phyloP scores from a whole-genome alignment of 2,888 invertebrate species.

The Polymixis flavicincta region DNA sequence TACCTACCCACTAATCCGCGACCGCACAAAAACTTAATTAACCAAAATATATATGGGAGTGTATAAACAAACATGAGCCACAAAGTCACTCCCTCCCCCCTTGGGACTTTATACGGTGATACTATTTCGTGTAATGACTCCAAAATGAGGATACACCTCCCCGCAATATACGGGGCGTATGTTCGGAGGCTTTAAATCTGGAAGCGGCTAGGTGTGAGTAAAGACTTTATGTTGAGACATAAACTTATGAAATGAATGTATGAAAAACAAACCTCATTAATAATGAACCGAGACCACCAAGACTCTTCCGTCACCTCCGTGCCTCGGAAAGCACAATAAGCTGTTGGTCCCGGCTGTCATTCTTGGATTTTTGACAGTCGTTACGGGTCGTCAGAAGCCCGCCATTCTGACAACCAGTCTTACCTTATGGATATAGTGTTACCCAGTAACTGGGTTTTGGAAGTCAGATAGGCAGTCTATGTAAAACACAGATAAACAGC shows the following conservation, averaged over 20 bases:
- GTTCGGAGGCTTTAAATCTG: conserved; percentile 62
- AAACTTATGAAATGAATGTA: neutral
- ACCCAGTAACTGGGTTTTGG: no score
- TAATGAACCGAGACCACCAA: no score
- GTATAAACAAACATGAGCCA: conserved; percentile 86
- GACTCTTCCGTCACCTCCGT: no score
- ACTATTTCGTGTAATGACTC: conserved; percentile 91
- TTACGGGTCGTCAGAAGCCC: no score
- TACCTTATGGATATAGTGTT: no score
- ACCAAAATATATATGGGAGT: conserved; percentile 87
- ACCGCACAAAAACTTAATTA: conserved; percentile 90
- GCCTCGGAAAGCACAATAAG: no score
- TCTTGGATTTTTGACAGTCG: no score
- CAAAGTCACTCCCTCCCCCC: conserved; percentile 86
- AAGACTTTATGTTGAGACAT: conserved; percentile 15
- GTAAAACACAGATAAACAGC: no score
- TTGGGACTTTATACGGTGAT: conserved; percentile 88
- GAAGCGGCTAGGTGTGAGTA: conserved; percentile 65
- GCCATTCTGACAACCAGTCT: no score
- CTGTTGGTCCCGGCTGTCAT: no score
- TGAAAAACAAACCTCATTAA: neutral
- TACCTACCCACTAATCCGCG: conserved; percentile 79
- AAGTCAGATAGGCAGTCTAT: no score
- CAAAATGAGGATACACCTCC: conserved; percentile 88
- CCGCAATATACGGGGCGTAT: conserved; percentile 80